These are phyloP conservation scores for Esperia sulphurella DNA, from an alignment of 2,888 invertebrate genomes.

Conservation along the genomic window DNA sequence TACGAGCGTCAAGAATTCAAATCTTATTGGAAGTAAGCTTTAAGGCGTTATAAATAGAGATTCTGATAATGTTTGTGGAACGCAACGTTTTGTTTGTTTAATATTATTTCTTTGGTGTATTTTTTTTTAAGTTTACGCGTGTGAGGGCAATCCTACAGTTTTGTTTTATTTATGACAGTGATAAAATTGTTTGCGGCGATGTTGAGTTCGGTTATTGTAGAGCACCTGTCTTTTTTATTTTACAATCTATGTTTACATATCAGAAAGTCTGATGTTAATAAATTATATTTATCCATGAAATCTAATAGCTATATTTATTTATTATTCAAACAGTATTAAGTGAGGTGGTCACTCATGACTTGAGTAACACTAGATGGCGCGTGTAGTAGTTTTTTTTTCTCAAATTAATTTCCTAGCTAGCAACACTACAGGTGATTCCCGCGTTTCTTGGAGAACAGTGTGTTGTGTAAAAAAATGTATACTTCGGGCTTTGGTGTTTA, in stretches of 20 bases:
- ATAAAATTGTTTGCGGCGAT: constrained; percentile 74
- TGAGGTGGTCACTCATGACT: no score
- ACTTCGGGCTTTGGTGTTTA: no score
- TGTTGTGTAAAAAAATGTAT: no score
- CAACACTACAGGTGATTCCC: no score
- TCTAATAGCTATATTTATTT: no score
- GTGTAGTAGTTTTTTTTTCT: no score
- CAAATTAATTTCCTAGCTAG: no score
- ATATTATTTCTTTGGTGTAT: constrained; percentile 44
- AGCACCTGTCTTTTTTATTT: constrained; percentile 60
- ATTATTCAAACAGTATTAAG: no score
- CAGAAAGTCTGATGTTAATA: constrained; percentile 7
- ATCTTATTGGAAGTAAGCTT: constrained; percentile 26
- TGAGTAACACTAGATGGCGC: no score
- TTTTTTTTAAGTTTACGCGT: constrained; percentile 45
- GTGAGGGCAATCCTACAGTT: constrained; percentile 47
- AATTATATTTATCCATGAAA: not conserved
- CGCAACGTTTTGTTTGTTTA: constrained; percentile 26
- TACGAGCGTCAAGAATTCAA: constrained; percentile 16
- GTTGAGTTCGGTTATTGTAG: constrained; percentile 54
- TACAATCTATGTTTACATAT: constrained; percentile 15
- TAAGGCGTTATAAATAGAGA: constrained; percentile 12
- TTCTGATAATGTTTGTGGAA: constrained; percentile 9
- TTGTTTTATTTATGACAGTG: constrained; percentile 66
- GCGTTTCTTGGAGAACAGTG: no score